Conservation (phyloP, 35 echinoderm and acorn worm species). For the Ptychodera flava region DNA sequence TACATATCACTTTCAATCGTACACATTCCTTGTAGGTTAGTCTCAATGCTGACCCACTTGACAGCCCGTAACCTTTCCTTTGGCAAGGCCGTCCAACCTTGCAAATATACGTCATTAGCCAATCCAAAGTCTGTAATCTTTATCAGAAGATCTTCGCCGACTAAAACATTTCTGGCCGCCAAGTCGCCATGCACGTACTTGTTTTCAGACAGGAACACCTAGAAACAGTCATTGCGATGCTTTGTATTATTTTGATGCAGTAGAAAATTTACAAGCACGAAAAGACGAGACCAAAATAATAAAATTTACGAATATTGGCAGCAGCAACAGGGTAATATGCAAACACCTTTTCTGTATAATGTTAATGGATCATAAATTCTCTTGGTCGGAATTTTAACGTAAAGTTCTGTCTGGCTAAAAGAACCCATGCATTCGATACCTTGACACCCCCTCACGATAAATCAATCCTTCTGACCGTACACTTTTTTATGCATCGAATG, state of each 20-base stretch:
- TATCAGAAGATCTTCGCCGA: constrained; percentile 47
- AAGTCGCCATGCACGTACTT: constrained; percentile 86
- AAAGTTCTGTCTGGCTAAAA: no score
- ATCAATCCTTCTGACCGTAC: no score
- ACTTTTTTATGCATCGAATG: no score
- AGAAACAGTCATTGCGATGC: not conserved
- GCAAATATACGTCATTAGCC: constrained; percentile 76
- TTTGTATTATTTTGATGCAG: not conserved
- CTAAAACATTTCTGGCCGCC: constrained; percentile 77
- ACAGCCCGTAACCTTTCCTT: constrained; percentile 55
- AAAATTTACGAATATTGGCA: not conserved
- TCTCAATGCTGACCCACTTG: constrained; percentile 95
- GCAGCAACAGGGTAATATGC: not conserved
- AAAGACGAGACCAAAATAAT: no score
- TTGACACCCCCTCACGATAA: no score
- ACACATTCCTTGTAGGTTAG: constrained; percentile 61
- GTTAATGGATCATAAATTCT: not conserved
- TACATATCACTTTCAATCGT: constrained; percentile 87
- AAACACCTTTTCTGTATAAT: not conserved
- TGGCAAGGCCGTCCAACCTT: constrained; percentile 57
- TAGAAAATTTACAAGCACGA: not conserved
- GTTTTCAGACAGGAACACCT: constrained; percentile 80
- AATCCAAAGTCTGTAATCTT: constrained; percentile 93
- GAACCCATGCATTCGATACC: no score
- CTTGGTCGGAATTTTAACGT: not conserved